Evolutionary conservation across 2,113 vertebrate genomes (phyloP).

Genomic region (Mobula birostris): DNA sequence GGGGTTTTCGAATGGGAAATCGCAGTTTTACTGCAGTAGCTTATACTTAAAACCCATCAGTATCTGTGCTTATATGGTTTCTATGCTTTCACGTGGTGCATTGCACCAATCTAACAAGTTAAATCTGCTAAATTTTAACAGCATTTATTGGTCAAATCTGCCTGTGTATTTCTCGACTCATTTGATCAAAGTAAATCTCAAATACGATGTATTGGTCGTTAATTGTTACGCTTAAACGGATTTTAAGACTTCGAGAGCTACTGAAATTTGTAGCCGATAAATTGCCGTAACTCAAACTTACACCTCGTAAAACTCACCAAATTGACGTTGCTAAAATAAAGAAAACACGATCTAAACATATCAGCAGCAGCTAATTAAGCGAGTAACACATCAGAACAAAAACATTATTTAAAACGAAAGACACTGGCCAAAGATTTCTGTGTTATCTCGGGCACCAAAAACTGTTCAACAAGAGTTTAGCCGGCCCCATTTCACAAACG

Average conservation of each 20-base stretch:
- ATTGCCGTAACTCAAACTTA: background rate
- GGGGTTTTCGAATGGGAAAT: too few species aligned
- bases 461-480: rapidly evolving
- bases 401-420: background rate
- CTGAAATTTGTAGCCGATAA: background rate
- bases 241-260: too few species aligned
- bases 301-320: too few species aligned
- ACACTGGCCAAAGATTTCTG: background rate
- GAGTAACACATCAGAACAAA: background rate
- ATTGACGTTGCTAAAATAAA: too few species aligned
- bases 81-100: too few species aligned
- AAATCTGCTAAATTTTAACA: background rate
- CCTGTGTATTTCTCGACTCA: background rate
- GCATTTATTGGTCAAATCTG: background rate
- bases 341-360: too few species aligned
- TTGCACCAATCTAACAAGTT: too few species aligned
- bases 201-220: background rate
- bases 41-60: too few species aligned
- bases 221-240: background rate
- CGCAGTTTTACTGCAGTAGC: too few species aligned
- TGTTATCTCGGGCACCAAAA: too few species aligned
- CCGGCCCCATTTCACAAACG: conserved; percentile 34
- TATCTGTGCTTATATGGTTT: too few species aligned
- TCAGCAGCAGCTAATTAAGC: background rate
- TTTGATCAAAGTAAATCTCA: background rate